Evolutionary conservation across 1,140 invertebrate species (phyloP), one percentile per base, ranked within the genome.

Genomic region (Atta cephalotes): DNA sequence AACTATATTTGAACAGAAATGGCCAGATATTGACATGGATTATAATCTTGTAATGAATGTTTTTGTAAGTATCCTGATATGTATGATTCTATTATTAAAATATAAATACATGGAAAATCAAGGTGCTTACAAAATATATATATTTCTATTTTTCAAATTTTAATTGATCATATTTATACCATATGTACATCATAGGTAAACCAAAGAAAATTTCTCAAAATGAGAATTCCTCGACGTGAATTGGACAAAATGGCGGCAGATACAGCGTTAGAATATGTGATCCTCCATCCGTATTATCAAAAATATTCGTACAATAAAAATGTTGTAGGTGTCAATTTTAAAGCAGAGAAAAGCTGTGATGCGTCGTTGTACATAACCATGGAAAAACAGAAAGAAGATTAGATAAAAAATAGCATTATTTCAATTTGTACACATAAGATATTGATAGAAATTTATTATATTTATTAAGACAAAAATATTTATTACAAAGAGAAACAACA

Each of bases 1-100:
- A 87, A 94, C 96, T 93, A 96, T 98, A 21, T 94, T 97, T 0
- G 94, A 97, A 74, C 97, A 98, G 94, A 95, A 92, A 5, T 99
- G 98, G 98, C 98, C 98, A 1, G 93, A 96, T 89, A 96, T 98
- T 18, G 98, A 99, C 95, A 93, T 95, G 28, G 93, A 97, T 87
- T 98, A 97, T 94, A 95, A 96, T 84, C 93, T 98, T 63, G 96
- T 96, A 91, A 94, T 98, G 51, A 93, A 95, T 76, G 96, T 97
- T 89, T 95, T 96, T 92, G 97, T 97, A 92, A 94, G 91, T 93
- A 62, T 58, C 14, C 16, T 21, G 0, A 35, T 3, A n/a, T n/a
- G 49, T 70, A n/a, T 45, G 25, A 16, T 28, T 49, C 16, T 51
- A 62, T 21, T 49, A 21, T 62, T 31, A 62, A 76, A 56, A 62